Evolutionary conservation across 2,888 invertebrate species (phyloP).

Genomic region (Anthoptus insignis): DNA sequence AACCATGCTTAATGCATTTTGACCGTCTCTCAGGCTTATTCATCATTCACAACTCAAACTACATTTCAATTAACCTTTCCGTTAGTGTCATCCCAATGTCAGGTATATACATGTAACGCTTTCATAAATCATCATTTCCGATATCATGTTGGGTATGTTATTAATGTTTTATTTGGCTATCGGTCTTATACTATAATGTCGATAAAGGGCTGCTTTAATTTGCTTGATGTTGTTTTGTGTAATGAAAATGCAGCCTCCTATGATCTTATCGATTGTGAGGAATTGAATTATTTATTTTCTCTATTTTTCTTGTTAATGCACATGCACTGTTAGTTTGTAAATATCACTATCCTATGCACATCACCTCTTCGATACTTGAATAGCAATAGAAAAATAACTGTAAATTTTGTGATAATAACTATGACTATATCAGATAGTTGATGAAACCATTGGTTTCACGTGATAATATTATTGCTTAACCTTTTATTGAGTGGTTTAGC

Average conservation of each 20-base stretch:
- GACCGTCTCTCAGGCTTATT: constrained; percentile 8
- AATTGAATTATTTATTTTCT: constrained; percentile 3
- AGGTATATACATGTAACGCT: constrained; percentile 18
- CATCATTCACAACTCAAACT: constrained; percentile 21
- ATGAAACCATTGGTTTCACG: too few relatives aligned
- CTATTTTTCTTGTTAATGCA: constrained; percentile 56
- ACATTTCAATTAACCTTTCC: not conserved
- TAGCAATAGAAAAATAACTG: not conserved
- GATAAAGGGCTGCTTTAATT: constrained; percentile 6
- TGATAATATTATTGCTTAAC: not conserved
- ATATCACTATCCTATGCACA: constrained; percentile 35
- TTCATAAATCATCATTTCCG: constrained; percentile 39
- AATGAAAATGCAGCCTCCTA: constrained; percentile 5
- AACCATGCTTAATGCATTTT: constrained; percentile 33
- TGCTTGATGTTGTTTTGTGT: constrained; percentile 20
- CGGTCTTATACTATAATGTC: not conserved
- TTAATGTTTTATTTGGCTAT: not conserved
- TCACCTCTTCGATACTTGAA: not conserved
- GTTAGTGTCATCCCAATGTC: not conserved
- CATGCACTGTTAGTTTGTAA: constrained; percentile 50
- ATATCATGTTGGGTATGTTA: constrained; percentile 22
- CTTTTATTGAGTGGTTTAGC: not conserved
- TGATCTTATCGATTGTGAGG: not conserved
- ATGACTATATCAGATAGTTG: too few relatives aligned
- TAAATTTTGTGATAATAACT: too few relatives aligned